These are phyloP conservation scores for Pectinophora gossypiella DNA, from an alignment of 1,140 invertebrate genomes.

Conservation along the genomic window DNA sequence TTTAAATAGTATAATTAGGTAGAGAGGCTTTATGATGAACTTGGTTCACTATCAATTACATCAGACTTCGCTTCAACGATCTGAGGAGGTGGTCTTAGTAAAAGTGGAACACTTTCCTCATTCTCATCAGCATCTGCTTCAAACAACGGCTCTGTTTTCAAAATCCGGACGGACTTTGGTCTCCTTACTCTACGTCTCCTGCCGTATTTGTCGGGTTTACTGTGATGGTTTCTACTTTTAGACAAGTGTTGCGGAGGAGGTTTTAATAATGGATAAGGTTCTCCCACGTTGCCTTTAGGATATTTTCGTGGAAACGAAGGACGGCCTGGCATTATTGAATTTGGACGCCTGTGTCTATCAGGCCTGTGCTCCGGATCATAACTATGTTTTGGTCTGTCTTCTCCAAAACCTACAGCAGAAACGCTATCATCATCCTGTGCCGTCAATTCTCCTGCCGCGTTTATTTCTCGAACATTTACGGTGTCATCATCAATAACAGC, in stretches of 20 bases:
- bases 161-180: constrained; percentile 42
- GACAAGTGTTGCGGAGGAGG: constrained; percentile 49
- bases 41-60: constrained; percentile 22
- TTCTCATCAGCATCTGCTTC: constrained; percentile 39
- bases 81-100: constrained; percentile 36
- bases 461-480: constrained; percentile 34
- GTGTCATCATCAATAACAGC: constrained; percentile 62
- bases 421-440: constrained; percentile 31
- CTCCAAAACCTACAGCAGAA: constrained; percentile 27
- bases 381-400: constrained; percentile 34
- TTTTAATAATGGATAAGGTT: constrained; percentile 66
- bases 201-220: constrained; percentile 44
- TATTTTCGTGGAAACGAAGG: constrained; percentile 50
- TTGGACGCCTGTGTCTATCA: constrained; percentile 46
- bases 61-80: constrained; percentile 45
- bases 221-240: constrained; percentile 27
- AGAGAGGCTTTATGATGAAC: too few relatives aligned
- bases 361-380: constrained; percentile 30
- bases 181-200: constrained; percentile 43
- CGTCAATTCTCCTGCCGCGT: constrained; percentile 28
- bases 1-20: too few relatives aligned
- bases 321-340: constrained; percentile 35
- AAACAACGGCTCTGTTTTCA: constrained; percentile 54
- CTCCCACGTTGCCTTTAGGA: constrained; percentile 47
- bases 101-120: constrained; percentile 31